Base-by-base conservation (phyloP, 2,797 vertebrate genomes). In the Molossus molossus region DNA sequence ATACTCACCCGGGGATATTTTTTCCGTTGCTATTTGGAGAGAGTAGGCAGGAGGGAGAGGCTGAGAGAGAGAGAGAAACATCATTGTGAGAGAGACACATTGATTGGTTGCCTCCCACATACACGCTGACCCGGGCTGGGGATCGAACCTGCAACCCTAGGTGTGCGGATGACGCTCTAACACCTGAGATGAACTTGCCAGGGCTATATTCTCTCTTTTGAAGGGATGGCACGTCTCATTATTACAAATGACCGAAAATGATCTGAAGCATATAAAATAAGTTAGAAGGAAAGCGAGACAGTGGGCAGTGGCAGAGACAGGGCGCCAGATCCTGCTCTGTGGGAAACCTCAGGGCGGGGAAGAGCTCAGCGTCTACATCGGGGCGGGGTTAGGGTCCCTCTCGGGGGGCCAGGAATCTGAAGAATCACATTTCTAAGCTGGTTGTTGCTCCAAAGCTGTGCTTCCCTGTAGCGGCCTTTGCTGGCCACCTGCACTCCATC, bases 401-500 rank as follows among this genome's bases (percentile, higher is more conserved):
- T 57, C 40, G 20, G 55, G 40, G 62, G 48, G 12, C 62, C 53
- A 67, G 37, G 37, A 67, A 73, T 48, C 20, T 50, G 50, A 60
- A 33, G 37, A 27, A 12, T 10, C 40, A 33, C 29, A 37, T 53
- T 69, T 29, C 75, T 4, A 12, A 58, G 6, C 10, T 57, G 33
- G 10, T 12, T 27, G 5, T 33, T 83, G 60, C 62, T 60, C 45
- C 53, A 57, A 0, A 25, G 33, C 27, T 48, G 20, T 25, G 40
- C 14, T 62, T 65, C 15, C 40, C 27, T 23, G 1, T 23, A 6
- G 15, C 0, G 40, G 60, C 25, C 65, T 84, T 91, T 13, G 10
- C 9, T 72, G 40, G 0, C 0, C 1, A 14, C 3, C 0, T 3
- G 8, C 37, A 23, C 37, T 82, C 55, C 13, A 7, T 5, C 60